A percentile compares a stretch with the other conserved stretches of the same genome.
These are phyloP conservation scores for Eufriesea mexicana DNA, from an alignment of 1,140 invertebrate species.

Conservation along the genomic window DNA sequence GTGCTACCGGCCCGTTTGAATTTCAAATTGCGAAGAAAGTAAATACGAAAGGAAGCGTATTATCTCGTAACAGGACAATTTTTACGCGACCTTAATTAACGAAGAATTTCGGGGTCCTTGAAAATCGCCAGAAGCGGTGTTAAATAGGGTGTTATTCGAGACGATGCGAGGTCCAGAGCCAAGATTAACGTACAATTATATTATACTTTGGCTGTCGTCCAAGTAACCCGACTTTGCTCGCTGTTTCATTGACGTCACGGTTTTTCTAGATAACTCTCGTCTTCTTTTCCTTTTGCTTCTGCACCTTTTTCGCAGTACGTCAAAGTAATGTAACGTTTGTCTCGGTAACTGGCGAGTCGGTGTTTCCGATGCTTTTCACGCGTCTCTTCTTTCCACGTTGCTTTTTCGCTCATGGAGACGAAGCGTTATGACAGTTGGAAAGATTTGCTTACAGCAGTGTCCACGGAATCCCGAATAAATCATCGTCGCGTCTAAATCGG, in stretches of 20 bases:
- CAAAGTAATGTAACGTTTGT: no score
- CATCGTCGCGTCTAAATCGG: no score
- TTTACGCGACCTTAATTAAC: neutral
- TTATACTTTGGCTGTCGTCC: slow-evolving; percentile 62
- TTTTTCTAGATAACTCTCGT: slow-evolving; percentile 33
- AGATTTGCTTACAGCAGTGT: neutral
- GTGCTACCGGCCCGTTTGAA: neutral
- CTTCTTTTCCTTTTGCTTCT: slow-evolving; percentile 11
- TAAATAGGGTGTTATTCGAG: slow-evolving; percentile 62
- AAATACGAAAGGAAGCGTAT: neutral
- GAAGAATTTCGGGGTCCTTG: neutral
- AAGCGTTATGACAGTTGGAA: neutral
- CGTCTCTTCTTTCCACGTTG: neutral
- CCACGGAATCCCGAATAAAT: neutral
- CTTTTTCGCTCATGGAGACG: neutral
- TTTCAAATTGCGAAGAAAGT: neutral
- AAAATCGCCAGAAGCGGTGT: slow-evolving; percentile 32
- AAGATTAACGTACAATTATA: slow-evolving; percentile 65
- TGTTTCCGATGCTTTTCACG: neutral
- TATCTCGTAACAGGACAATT: neutral
- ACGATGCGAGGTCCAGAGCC: slow-evolving; percentile 56
- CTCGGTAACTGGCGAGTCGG: no score
- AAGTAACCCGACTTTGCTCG: slow-evolving; percentile 45
- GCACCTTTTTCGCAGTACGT: no score
- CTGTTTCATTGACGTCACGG: slow-evolving; percentile 60